Evolutionary conservation across 1,140 invertebrate species (phyloP), one percentile per base, ranked within the genome.

Genomic region (Diorhabda sublineata): DNA sequence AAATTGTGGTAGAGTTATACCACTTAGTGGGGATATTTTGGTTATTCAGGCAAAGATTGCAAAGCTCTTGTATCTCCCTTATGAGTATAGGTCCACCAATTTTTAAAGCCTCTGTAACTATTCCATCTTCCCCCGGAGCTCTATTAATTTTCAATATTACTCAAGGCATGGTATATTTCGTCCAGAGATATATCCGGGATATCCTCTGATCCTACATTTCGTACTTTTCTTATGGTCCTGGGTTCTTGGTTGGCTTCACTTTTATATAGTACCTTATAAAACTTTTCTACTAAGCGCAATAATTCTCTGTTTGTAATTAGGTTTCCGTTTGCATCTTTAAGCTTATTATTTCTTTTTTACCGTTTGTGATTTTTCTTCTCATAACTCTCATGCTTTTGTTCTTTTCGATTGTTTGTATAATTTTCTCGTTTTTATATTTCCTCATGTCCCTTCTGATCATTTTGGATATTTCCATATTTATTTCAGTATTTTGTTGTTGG

Each of bases 331-430:
- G 42, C 43, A 9, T 67, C 42, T 56, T 67, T 67, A 47, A 11
- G 5, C 56, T 60, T n/a, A 45, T 56, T 26, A 67, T 67, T 57
- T 67, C 9, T 65, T 59, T 64, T 45, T 69, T 69, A 3, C 62
- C 61, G 61, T 8, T 69, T 69, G 9, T 58, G 5, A 64, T 26
- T 59, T 64, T 64, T n/a, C 42, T 45, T 43, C 63, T 56, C 47
- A 65, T 42, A n/a, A 69, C 57, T n/a, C 47, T 68, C 66, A 68
- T 68, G 47, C 59, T 64, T 58, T 45, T 61, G 44, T 64, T 64
- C 9, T 69, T 42, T 60, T 64, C 45, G 4, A 65, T 69, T 43
- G 68, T 59, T 6, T 65, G n/a, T 45, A 41, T 42, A 42, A 58
- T 56, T 65, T 47, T 11, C 47, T 26, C 45, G 6, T 45, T 58